Conservation (phyloP, 2,888 invertebrate species). For the Meandrusa payeni region DNA sequence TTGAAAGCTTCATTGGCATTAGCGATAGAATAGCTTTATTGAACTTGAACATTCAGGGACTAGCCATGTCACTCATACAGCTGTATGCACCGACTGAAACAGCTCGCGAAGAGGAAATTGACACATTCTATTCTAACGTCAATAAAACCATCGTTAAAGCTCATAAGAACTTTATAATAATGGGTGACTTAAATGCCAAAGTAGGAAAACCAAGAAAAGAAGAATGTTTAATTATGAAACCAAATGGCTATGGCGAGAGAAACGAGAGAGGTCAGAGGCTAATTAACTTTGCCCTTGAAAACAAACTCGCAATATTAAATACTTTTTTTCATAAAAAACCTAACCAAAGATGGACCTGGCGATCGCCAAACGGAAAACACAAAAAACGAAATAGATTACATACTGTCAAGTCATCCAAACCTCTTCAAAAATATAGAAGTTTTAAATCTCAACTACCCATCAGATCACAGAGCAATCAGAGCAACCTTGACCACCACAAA, state of each 20-base stretch:
- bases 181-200: slow-evolving; percentile 4
- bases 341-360: slow-evolving; percentile 27
- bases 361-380: slow-evolving; percentile 21
- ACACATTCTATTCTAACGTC: no score
- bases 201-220: background rate
- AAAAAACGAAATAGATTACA: slow-evolving; percentile 30
- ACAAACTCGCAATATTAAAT: no score
- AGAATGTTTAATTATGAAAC: slow-evolving; percentile 2
- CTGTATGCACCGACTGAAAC: no score
- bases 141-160: no score
- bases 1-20: no score
- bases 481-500: slow-evolving; percentile 13
- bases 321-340: slow-evolving; percentile 25
- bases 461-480: slow-evolving; percentile 25
- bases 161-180: background rate
- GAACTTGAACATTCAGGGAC: no score
- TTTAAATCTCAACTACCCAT: slow-evolving; percentile 23
- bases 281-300: slow-evolving; percentile 18
- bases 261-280: slow-evolving; percentile 26
- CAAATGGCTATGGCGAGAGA: slow-evolving; percentile 22
- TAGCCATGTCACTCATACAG: no score
- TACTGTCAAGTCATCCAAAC: slow-evolving; percentile 26
- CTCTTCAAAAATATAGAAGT: slow-evolving; percentile 27
- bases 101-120: no score
- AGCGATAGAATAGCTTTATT: no score